Conservation (phyloP, 2,113 vertebrate genomes). For the Atractosteus spatula region DNA sequence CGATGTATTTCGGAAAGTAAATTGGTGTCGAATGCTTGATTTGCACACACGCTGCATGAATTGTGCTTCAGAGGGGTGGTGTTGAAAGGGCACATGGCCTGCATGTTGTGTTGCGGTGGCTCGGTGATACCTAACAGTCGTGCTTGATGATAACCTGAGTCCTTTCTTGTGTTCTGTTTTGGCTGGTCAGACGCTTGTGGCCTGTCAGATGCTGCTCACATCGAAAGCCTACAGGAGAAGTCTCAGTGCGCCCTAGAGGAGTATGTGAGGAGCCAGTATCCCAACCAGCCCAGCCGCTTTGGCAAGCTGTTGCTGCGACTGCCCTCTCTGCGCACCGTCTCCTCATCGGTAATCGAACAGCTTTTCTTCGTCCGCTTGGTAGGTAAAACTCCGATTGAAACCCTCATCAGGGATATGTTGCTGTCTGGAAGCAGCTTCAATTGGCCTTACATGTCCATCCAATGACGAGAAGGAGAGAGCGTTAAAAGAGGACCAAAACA, state of each 20-base stretch:
- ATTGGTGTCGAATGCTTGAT: too few relatives aligned
- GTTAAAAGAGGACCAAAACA: constrained; percentile 62
- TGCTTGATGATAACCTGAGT: constrained; percentile 57
- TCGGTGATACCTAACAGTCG: constrained; percentile 58
- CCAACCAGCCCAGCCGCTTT: constrained; percentile 97
- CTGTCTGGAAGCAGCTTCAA: constrained; percentile 99
- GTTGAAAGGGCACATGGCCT: too few relatives aligned
- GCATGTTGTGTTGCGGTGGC: too few relatives aligned
- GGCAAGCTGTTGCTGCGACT: constrained; percentile 95
- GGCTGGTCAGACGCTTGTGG: constrained; percentile 86
- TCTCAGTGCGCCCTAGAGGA: constrained; percentile 97
- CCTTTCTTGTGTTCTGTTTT: constrained; percentile 36
- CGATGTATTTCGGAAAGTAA: too few relatives aligned
- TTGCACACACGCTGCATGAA: too few relatives aligned
- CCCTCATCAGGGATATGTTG: constrained; percentile 99
- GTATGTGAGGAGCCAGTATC: constrained; percentile 95
- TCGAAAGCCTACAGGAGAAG: constrained; percentile 97
- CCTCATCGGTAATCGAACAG: constrained; percentile 96
- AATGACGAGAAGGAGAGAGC: constrained; percentile 80
- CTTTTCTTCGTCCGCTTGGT: constrained; percentile 99
- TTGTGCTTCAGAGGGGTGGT: too few relatives aligned
- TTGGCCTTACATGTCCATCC: constrained; percentile 99
- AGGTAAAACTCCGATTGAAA: constrained; percentile 99
- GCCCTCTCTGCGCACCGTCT: constrained; percentile 92
- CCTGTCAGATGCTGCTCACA: constrained; percentile 95